Evolutionary conservation across 2,113 vertebrate genomes (phyloP).

Genomic region (Mugil cephalus): DNA sequence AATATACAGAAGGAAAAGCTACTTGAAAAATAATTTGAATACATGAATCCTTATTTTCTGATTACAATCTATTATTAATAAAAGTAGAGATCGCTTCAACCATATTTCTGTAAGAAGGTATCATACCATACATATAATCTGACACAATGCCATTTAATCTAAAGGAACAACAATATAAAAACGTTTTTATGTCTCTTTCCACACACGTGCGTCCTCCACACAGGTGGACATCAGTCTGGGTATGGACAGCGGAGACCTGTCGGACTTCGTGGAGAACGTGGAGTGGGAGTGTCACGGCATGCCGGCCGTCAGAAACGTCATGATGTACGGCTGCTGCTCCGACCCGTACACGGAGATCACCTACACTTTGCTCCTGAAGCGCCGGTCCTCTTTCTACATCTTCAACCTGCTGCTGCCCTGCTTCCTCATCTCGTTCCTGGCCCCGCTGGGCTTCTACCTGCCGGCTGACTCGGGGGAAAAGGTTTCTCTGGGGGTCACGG

Average conservation of each 20-base stretch:
- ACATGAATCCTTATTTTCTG: too few relatives aligned
- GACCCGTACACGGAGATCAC: constrained; percentile 98
- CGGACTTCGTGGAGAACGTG: constrained; percentile 96
- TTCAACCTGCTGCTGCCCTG: constrained; percentile 97
- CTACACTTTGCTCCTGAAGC: constrained; percentile 94
- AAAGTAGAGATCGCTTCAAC: too few relatives aligned
- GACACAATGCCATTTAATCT: too few relatives aligned
- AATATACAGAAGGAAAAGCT: too few relatives aligned
- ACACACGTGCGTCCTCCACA: neutral
- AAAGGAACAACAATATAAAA: too few relatives aligned
- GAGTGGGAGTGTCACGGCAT: constrained; percentile 98
- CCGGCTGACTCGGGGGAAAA: constrained; percentile 98
- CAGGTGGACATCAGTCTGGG: constrained; percentile 88
- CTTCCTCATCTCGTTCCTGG: constrained; percentile 96
- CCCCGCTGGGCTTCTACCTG: constrained; percentile 96
- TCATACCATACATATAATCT: too few relatives aligned
- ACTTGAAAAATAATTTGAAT: too few relatives aligned
- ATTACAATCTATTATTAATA: too few relatives aligned
- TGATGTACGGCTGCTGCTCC: constrained; percentile 97
- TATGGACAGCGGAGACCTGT: constrained; percentile 93
- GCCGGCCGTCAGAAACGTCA: constrained; percentile 93
- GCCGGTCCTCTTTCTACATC: constrained; percentile 96
- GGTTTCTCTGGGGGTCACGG: constrained; percentile 95
- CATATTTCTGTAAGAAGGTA: too few relatives aligned
- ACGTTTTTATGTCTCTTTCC: too few relatives aligned